A percentile compares a stretch with the other conserved stretches of the same genome.
These are phyloP conservation scores for Tonatia bakeri DNA, from an alignment of 2,113 vertebrate species.

Conservation along the genomic window DNA sequence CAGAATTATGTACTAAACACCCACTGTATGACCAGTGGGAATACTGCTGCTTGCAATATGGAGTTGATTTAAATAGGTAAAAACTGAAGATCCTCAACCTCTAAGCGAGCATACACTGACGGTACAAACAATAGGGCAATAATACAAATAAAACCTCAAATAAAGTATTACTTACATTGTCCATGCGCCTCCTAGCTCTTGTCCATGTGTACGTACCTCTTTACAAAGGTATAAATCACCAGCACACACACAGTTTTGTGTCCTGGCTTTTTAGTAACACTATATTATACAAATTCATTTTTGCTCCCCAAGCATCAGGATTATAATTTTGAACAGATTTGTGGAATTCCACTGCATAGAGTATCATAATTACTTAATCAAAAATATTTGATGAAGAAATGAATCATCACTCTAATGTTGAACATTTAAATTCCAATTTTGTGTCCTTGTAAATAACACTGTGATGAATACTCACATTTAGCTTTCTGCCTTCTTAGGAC, in stretches of 20 bases:
- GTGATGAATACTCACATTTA: neutral
- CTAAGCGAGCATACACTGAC: neutral
- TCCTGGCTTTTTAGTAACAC: neutral
- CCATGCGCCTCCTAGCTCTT: neutral
- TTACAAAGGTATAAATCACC: neutral
- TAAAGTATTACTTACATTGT: constrained; percentile 18
- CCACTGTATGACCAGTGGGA: neutral
- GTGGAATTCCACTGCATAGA: neutral
- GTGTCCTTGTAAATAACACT: neutral
- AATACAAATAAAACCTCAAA: constrained; percentile 16
- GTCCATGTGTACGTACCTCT: neutral
- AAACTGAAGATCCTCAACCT: neutral
- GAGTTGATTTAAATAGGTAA: neutral
- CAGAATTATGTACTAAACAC: neutral
- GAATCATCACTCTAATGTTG: neutral
- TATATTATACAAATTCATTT: neutral
- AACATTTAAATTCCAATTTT: neutral
- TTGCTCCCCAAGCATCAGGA: neutral
- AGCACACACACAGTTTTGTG: neutral
- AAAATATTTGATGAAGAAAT: constrained; percentile 3
- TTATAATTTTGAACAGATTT: neutral
- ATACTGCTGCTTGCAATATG: neutral
- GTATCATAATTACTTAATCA: neutral
- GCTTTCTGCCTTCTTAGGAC: neutral
- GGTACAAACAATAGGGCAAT: neutral